These are phyloP conservation scores for Synergus itoensis DNA, from an alignment of 2,888 invertebrate species.

Conservation along the genomic window DNA sequence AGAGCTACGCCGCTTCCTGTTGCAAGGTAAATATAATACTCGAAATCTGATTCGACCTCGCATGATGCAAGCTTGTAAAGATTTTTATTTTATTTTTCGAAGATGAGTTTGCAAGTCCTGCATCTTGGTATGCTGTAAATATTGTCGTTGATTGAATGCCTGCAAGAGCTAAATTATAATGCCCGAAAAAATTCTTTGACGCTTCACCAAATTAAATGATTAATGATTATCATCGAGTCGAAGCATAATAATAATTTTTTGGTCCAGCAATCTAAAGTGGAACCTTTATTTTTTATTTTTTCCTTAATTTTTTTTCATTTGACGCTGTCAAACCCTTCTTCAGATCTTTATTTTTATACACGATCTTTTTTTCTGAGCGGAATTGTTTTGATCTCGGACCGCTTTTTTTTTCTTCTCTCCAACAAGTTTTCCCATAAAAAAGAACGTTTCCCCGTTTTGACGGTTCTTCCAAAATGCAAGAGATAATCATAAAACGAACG, in stretches of 20 bases:
- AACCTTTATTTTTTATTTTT: background rate
- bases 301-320: background rate
- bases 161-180: background rate
- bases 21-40: constrained; percentile 65
- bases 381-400: background rate
- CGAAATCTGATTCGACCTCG: constrained; percentile 5
- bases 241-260: background rate
- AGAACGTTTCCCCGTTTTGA: background rate
- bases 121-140: background rate
- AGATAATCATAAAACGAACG: constrained; percentile 36
- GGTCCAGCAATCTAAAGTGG: background rate
- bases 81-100: background rate
- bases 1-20: constrained; percentile 84
- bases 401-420: background rate
- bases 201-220: background rate
- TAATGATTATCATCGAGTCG: background rate
- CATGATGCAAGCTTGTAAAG: constrained; percentile 10
- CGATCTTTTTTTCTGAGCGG: background rate
- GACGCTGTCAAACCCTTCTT: background rate
- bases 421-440: constrained; percentile 1
- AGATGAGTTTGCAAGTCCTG: background rate
- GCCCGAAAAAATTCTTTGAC: background rate
- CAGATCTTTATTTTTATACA: background rate
- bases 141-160: constrained; percentile 24
- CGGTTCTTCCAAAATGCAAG: background rate